A percentile compares a stretch with the other conserved stretches of the same genome.
phyloP scores from a whole-genome alignment of 2,888 invertebrate genomes.

The Drosophila birchii region DNA sequence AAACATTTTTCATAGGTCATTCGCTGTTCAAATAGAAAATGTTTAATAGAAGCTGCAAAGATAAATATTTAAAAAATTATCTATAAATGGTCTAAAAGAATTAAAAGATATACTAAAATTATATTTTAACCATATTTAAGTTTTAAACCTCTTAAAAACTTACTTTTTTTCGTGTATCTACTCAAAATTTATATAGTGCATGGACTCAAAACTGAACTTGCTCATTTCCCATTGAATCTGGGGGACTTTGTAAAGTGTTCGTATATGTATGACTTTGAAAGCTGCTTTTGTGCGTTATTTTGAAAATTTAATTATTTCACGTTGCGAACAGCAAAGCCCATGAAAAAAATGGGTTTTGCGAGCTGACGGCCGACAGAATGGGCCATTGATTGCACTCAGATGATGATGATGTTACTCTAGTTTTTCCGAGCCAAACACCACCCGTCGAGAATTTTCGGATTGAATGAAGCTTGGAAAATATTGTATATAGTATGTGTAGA shows the following conservation, averaged over 20 bases:
- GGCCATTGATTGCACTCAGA: slow-evolving; percentile 49
- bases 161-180: slow-evolving; percentile 8
- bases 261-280: slow-evolving; percentile 59
- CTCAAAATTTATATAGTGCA: slow-evolving; percentile 11
- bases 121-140: no score
- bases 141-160: not conserved
- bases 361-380: slow-evolving; percentile 30
- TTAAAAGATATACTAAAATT: not conserved
- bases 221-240: slow-evolving; percentile 69
- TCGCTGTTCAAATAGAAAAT: no score
- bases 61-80: no score
- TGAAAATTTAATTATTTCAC: slow-evolving; percentile 76
- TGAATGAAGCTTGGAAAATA: slow-evolving; percentile 22
- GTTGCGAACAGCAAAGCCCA: slow-evolving; percentile 45
- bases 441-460: slow-evolving; percentile 12
- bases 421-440: slow-evolving; percentile 9
- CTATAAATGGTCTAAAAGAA: no score
- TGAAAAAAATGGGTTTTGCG: slow-evolving; percentile 17
- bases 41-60: no score
- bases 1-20: not conserved
- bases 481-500: slow-evolving; percentile 3
- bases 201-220: slow-evolving; percentile 30
- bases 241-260: slow-evolving; percentile 38
- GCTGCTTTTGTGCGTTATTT: slow-evolving; percentile 63
- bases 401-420: slow-evolving; percentile 14